Percentiles rank a stretch among this genome's conserved stretches.
Evolutionary conservation across 2,888 invertebrate species (phyloP).

Genomic region (Fragum sueziense): DNA sequence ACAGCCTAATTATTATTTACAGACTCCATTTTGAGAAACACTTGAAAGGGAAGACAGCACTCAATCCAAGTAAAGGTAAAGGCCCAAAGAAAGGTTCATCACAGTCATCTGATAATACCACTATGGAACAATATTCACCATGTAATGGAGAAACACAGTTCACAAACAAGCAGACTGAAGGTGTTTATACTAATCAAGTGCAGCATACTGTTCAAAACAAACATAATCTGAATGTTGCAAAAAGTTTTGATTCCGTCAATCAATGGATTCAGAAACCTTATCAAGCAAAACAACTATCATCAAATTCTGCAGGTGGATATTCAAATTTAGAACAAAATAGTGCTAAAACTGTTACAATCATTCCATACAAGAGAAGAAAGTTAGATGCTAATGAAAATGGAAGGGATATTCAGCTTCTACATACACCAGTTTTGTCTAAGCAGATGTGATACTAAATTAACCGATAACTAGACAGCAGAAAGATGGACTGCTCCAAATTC

Average conservation of each 20-base stretch:
- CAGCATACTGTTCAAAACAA: not conserved
- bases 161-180: not conserved
- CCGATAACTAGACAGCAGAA: no score
- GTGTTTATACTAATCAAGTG: not conserved
- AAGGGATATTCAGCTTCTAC: conserved; percentile 1
- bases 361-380: conserved; percentile 28
- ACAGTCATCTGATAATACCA: not conserved
- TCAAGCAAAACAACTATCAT: no score
- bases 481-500: no score
- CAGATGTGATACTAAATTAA: no score
- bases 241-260: no score
- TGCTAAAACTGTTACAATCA: not conserved
- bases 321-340: not conserved
- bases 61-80: conserved; percentile 2
- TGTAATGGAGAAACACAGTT: not conserved
- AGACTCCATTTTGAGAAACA: conserved; percentile 57
- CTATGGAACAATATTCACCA: not conserved
- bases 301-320: not conserved
- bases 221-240: no score
- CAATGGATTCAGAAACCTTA: no score
- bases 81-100: not conserved
- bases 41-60: conserved; percentile 27
- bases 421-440: conserved; percentile 17
- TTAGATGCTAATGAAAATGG: not conserved
- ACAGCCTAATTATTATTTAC: no score